Percentiles rank a stretch among this genome's conserved stretches.
These are phyloP conservation scores for Uromys caudimaculatus DNA, from an alignment of 2,797 vertebrate species.

Conservation along the genomic window DNA sequence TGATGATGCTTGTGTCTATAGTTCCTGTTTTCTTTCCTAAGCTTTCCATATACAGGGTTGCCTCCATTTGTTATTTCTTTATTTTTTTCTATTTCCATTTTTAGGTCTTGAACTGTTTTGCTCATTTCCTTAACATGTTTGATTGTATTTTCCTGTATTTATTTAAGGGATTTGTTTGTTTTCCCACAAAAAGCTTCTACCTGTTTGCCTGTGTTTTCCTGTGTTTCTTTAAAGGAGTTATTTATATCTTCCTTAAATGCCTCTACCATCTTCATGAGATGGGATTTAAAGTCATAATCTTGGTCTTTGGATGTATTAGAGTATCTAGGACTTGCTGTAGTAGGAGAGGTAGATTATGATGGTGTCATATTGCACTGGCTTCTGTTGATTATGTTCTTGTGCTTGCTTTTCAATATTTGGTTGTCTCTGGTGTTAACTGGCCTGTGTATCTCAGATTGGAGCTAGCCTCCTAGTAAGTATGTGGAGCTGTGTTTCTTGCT, in stretches of 20 bases:
- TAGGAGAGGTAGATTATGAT: too few species aligned
- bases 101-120: background rate
- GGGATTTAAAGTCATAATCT: too few species aligned
- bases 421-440: too few species aligned
- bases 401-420: too few species aligned
- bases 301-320: too few species aligned
- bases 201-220: background rate
- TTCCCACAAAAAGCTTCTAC: background rate
- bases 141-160: background rate
- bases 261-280: too few species aligned
- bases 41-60: background rate
- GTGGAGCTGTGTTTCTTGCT: too few species aligned
- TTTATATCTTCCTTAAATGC: background rate
- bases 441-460: too few species aligned
- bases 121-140: background rate
- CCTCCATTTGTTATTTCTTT: background rate
- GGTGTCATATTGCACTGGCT: too few species aligned
- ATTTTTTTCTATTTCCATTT: background rate
- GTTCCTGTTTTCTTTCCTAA: background rate
- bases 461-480: too few species aligned
- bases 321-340: too few species aligned
- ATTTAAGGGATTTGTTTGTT: background rate
- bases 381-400: too few species aligned
- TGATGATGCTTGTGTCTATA: background rate
- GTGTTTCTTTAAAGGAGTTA: background rate